Base-by-base conservation (phyloP, 23 tunicate species). In the Ciona savignyi region DNA sequence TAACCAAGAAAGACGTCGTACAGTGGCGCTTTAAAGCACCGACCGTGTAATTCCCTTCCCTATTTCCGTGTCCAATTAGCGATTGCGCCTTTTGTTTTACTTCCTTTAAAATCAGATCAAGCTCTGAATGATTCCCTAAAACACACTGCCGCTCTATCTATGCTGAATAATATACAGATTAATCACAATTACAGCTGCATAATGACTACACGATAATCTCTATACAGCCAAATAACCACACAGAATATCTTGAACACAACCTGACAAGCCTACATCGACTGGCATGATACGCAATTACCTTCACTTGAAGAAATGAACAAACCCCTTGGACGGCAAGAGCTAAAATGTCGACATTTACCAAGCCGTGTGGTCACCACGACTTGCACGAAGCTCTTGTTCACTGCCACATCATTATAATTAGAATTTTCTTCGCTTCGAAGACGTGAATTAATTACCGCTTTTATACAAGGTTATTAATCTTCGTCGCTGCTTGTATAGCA, bases 361-460 rank as follows among this genome's bases (percentile, higher is more conserved):
- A 42, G 56, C 56, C 9, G 15, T 42, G 56, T 42, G 56, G 56
- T 15, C n/a, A n/a, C n/a, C n/a, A n/a, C n/a, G n/a, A n/a, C n/a
- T n/a, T 42, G 56, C 56, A 42, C 56, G 56, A 42, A 42, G 11
- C 56, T 42, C 56, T n/a, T n/a, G n/a, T n/a, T n/a, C n/a, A n/a
- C n/a, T n/a, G n/a, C n/a, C 56, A 42, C 56, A 42, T 9, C 11
- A 42, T 9, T 42, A 42, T 42, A 42, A 42, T 42, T 42, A 42
- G 56, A 42, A 9, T 6, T 15, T 42, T 9, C 11, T 42, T 42
- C 15, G 9, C 56, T 42, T 42, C 11, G n/a, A n/a, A n/a, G 56
- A 42, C 56, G 56, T 42, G 56, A 42, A 42, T 42, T 42, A 42
- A 42, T 42, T 42, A 42, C 56, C 56, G 56, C 56, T 42, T 42